phyloP scores from a whole-genome alignment of 2,797 vertebrate genomes.

The Vespertilio murinus region DNA sequence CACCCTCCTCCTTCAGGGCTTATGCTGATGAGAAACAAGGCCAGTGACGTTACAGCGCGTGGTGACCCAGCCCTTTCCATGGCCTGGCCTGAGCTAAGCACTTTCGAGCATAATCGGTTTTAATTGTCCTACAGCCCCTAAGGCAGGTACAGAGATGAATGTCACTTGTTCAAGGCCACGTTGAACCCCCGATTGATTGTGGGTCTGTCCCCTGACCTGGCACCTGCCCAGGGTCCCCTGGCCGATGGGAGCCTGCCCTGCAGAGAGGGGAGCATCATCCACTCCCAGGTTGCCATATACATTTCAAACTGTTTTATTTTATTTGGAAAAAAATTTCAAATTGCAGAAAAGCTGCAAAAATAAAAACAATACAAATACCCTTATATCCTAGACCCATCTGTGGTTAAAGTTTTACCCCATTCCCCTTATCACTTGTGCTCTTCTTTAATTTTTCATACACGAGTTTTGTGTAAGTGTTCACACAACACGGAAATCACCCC shows the following conservation, averaged over 20 bases:
- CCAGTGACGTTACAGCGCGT: not conserved
- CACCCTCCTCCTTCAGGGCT: not conserved
- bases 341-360: not conserved
- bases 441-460: not conserved
- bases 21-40: not conserved
- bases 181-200: not conserved
- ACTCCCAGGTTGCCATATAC: not conserved
- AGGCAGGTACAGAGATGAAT: not conserved
- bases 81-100: not conserved
- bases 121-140: not conserved
- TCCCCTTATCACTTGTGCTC: not conserved
- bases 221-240: not conserved
- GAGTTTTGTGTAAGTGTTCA: not conserved
- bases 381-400: not conserved
- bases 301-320: not conserved
- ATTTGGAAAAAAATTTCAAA: not conserved
- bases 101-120: not conserved
- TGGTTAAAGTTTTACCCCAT: not conserved
- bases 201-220: not conserved
- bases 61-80: not conserved
- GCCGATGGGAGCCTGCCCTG: not conserved
- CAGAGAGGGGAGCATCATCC: not conserved
- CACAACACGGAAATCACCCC: not conserved
- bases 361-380: not conserved
- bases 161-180: not conserved